Evolutionary conservation across 1,140 invertebrate species (phyloP), one percentile per base, ranked within the genome.

Genomic region (Pseudomyrmex gracilis): DNA sequence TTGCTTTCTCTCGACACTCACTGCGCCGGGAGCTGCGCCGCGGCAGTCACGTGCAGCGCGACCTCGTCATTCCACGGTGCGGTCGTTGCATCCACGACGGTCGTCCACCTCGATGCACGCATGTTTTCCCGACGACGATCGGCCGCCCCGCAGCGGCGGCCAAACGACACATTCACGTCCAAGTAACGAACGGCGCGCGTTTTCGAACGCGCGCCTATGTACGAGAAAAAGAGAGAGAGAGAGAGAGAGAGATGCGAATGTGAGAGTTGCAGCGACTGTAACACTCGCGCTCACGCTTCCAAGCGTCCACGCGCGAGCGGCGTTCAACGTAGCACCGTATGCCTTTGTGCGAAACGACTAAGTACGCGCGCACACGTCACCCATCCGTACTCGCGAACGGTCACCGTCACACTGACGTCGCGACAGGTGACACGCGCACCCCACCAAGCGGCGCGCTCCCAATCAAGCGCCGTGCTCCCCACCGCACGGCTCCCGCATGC

Each of bases 11-110:
- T 80, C 53, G 15, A 20, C 84, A 86, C 78, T 89, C 83, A 88
- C 87, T 89, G 73, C 83, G 89, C 84, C 85, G 87, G 70, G 88
- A 84, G 68, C 71, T 83, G 82, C 90, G 78, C 73, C 85, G 85
- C 57, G 58, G 76, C 73, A 83, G 87, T 86, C 87, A 89, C 87
- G 87, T 88, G 87, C 78, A 47, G 73, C 71, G 70, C 60, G 74
- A 83, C 86, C 85, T 82, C 85, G 82, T 87, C 77, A 83, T 85
- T 58, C 74, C 77, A 51, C 63, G 82, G 68, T 17, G 82, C 61
- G 85, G 71, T 53, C 83, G 83, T 83, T 82, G 73, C 61, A 47
- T 74, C 71, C 73, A 22, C 68, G 34, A 34, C 34, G 57, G 83
- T 85, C 86, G 83, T 85, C 87, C 86, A 70, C 74, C 63, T 76